A percentile compares a stretch with the other conserved stretches of the same genome.
Evolutionary conservation across 2,888 invertebrate species (phyloP).

Genomic region (Nomada flava): DNA sequence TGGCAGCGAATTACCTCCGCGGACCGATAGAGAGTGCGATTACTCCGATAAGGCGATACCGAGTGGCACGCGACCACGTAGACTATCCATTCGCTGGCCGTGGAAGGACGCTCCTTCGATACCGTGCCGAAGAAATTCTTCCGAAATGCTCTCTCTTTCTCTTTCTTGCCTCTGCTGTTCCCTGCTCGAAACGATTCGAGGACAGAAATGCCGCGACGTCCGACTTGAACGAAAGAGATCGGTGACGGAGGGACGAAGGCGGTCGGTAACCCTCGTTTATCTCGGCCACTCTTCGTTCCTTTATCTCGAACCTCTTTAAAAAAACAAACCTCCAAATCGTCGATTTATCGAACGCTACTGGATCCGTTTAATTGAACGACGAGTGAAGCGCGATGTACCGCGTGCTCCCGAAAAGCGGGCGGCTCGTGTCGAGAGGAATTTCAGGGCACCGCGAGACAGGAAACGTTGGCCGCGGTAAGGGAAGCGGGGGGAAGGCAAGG

Average conservation of each 20-base stretch:
- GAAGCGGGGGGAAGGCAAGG: constrained; percentile 50
- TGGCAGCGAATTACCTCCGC: constrained; percentile 30
- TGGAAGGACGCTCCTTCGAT: not conserved
- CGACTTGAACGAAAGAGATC: not conserved
- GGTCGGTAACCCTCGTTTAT: constrained; percentile 80
- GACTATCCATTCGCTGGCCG: constrained; percentile 21
- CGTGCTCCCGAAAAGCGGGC: not conserved
- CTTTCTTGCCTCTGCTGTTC: no score
- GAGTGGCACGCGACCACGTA: constrained; percentile 74
- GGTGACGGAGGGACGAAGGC: constrained; percentile 42
- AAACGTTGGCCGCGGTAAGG: no score
- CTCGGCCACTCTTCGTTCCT: constrained; percentile 62
- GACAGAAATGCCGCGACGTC: not conserved
- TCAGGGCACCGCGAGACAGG: no score
- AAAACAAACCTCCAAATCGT: constrained; percentile 59
- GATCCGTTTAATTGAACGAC: not conserved
- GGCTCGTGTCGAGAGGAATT: not conserved
- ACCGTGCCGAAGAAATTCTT: not conserved
- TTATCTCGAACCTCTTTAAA: constrained; percentile 68
- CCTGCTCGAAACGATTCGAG: no score
- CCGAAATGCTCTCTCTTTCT: not conserved
- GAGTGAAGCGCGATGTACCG: not conserved
- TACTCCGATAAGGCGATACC: constrained; percentile 70
- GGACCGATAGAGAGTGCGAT: constrained; percentile 66
- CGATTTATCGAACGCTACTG: constrained; percentile 8